Conservation (phyloP, 2,797 vertebrate species). For the Cossypha heuglini region DNA sequence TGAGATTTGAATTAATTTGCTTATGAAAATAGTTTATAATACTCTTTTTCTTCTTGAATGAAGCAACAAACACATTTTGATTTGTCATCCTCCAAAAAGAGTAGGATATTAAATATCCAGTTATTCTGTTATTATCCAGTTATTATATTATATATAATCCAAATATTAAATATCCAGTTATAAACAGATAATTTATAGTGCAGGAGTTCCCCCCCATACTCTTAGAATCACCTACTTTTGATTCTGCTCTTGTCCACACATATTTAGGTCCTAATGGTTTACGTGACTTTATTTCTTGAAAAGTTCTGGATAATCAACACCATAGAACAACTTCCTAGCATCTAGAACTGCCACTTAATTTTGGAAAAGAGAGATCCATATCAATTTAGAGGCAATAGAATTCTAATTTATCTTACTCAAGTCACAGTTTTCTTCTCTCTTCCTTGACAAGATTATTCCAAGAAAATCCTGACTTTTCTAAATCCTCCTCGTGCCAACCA, state of each 20-base stretch:
- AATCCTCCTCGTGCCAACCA: rapidly evolving
- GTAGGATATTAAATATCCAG: not conserved
- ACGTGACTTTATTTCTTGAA: not conserved
- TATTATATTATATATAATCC: too few species aligned
- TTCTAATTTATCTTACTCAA: not conserved
- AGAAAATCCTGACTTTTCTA: not conserved
- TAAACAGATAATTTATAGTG: not conserved
- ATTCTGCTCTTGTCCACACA: not conserved
- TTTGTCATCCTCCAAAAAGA: not conserved
- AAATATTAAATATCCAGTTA: not conserved
- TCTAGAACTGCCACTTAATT: not conserved
- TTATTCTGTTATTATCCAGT: not conserved
- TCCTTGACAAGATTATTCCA: not conserved
- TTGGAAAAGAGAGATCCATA: not conserved
- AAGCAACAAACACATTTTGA: not conserved
- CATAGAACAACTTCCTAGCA: not conserved
- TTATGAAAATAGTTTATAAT: not conserved
- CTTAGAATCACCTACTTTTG: not conserved
- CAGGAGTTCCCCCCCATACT: not conserved
- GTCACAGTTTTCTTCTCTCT: not conserved
- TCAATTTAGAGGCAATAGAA: not conserved
- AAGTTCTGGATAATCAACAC: not conserved
- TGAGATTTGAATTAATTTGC: not conserved
- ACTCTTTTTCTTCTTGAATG: not conserved
- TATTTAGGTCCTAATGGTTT: not conserved